Evolutionary conservation across 1,140 invertebrate genomes (phyloP), one percentile per base, ranked within the genome.

Genomic region (Homalodisca vitripennis): DNA sequence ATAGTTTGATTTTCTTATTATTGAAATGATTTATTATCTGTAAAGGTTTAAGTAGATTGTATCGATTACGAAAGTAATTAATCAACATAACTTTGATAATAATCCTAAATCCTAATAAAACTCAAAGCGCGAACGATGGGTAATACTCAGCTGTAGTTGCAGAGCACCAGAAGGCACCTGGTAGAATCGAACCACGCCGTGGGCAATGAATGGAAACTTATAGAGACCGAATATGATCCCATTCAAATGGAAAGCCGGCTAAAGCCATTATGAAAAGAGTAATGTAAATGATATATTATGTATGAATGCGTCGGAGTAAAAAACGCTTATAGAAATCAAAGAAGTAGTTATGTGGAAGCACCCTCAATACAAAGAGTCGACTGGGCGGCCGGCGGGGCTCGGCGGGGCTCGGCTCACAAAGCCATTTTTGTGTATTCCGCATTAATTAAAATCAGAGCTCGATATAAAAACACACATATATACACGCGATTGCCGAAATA

Each of bases 261-360:
- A 51, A 51, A 51, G 48, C 6, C 48, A 51, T 51, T 51, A 51
- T 51, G 48, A 51, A 51, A 51, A 51, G 48, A 51, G 48, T 51
- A 30, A 60, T 27, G 55, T 27, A 60, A 60, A 60, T 60, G 55
- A 60, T 60, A 60, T 60, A 60, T 60, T 60, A 60, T 60, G 55
- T 60, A 60, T 26, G 27, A 10, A 27, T 60, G 55, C 55, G 26
- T 29, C 27, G 3, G 55, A 60, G 55, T 27, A 60, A 27, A 60
- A 60, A 60, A 30, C 55, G 27, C 27, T 60, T 60, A 53, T 53
- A 60, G 22, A 60, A 27, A 60, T 60, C 55, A 60, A 60, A 60
- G 55, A 60, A 60, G 55, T 60, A 60, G 55, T 60, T 60, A 60
- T 41, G 34, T 17, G 34, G 34, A 17, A 17, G 34, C 6, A 41